Evolutionary conservation across 2,888 invertebrate species (phyloP).

Genomic region (Corbicula japonica): DNA sequence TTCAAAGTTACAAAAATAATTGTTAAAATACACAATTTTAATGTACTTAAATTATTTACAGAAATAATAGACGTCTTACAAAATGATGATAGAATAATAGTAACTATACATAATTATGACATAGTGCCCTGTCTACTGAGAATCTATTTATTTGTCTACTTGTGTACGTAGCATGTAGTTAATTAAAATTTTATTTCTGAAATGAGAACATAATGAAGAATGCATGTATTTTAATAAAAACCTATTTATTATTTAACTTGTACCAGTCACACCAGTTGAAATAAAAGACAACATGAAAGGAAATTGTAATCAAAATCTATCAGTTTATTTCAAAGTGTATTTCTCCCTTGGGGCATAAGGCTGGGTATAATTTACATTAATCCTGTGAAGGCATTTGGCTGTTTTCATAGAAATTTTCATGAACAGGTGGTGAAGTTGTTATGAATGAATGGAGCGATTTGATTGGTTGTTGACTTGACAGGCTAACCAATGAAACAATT

Average conservation of each 20-base stretch:
- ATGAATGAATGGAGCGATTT: conserved; percentile 57
- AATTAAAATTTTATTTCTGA: no score
- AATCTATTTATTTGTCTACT: no score
- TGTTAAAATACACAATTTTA: no score
- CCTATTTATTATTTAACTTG: no score
- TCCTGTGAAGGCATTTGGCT: conserved; percentile 59
- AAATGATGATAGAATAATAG: not conserved
- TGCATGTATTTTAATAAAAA: no score
- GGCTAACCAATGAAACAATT: conserved; percentile 51
- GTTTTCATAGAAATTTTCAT: conserved; percentile 56
- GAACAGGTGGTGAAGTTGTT: conserved; percentile 71
- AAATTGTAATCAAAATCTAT: conserved; percentile 6
- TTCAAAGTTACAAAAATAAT: no score
- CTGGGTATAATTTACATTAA: conserved; percentile 54
- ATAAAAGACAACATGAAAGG: conserved; percentile 18
- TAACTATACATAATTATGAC: not conserved
- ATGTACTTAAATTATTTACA: no score
- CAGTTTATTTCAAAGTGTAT: conserved; percentile 29
- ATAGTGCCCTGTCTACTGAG: no score
- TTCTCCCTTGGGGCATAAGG: conserved; percentile 30
- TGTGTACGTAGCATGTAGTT: no score
- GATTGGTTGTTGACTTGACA: conserved; percentile 48
- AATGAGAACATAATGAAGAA: no score
- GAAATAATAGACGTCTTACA: no score
- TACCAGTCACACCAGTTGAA: no score